phyloP scores from a whole-genome alignment of 1,140 invertebrate species.

The Nixonia krombeini region DNA sequence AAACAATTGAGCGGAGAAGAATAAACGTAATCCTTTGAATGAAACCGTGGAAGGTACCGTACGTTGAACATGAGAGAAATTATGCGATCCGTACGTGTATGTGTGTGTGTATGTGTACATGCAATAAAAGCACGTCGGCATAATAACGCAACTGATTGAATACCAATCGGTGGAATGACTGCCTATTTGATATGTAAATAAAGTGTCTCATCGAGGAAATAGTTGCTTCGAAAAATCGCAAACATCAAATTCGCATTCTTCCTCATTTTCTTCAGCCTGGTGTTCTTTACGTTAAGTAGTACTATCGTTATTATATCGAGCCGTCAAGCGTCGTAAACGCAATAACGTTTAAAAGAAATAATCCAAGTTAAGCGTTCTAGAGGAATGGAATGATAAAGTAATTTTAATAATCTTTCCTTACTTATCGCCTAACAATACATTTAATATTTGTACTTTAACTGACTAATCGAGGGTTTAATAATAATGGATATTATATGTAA shows the following conservation, averaged over 20 bases:
- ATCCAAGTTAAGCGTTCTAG: constrained; percentile 22
- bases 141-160: constrained; percentile 32
- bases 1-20: constrained; percentile 11
- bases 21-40: constrained; percentile 28
- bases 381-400: constrained; percentile 66
- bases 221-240: constrained; percentile 50
- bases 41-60: constrained; percentile 16
- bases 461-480: constrained; percentile 69
- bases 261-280: constrained; percentile 1
- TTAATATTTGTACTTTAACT: constrained; percentile 73
- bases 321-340: background rate
- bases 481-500: constrained; percentile 49
- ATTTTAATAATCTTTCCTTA: constrained; percentile 53
- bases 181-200: constrained; percentile 70
- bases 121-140: constrained; percentile 42
- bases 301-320: constrained; percentile 7
- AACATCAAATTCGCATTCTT: no score
- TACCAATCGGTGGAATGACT: constrained; percentile 53
- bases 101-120: constrained; percentile 9
- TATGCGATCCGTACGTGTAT: no score
- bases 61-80: constrained; percentile 20
- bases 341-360: background rate
- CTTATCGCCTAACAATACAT: constrained; percentile 67
- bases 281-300: constrained; percentile 14
- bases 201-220: constrained; percentile 64